A percentile compares a stretch with the other conserved stretches of the same genome.
Conservation (phyloP, 2,797 vertebrate genomes). For the Distichodus sexfasciatus region DNA sequence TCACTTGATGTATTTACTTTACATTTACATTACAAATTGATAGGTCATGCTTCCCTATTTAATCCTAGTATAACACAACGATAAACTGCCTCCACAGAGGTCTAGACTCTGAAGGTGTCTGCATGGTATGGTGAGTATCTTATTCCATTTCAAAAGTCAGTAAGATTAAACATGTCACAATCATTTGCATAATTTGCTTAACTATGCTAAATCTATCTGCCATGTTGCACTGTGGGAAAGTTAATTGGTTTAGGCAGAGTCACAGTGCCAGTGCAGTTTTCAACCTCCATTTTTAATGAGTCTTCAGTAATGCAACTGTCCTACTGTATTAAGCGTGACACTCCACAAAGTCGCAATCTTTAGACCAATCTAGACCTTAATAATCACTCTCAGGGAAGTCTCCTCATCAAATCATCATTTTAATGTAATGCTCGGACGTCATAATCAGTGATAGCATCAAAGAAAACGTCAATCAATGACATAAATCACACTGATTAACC, state of each 20-base stretch:
- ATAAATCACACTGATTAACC: background rate
- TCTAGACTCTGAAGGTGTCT: background rate
- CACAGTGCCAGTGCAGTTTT: constrained; percentile 29
- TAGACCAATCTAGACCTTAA: constrained; percentile 12
- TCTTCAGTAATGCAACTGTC: constrained; percentile 35
- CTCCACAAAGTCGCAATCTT: constrained; percentile 33
- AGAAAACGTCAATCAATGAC: background rate
- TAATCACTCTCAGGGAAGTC: constrained; percentile 8
- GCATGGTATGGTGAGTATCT: background rate
- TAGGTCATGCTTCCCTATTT: no score
- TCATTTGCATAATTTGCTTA: constrained; percentile 45
- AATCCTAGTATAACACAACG: no score
- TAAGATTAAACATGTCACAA: constrained; percentile 27
- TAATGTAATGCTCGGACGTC: background rate
- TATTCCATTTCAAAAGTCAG: constrained; percentile 10
- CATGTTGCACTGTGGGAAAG: constrained; percentile 28
- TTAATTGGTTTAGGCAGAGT: constrained; percentile 41
- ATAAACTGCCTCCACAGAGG: background rate
- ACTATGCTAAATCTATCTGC: constrained; percentile 36
- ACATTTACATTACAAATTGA: no score
- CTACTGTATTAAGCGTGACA: constrained; percentile 38
- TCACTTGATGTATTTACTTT: no score
- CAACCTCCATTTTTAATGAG: constrained; percentile 26
- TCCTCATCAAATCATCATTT: constrained; percentile 11
- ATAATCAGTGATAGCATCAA: constrained; percentile 6